Base-by-base conservation (phyloP, 23 tunicate species). In the Ascidia mentula region DNA sequence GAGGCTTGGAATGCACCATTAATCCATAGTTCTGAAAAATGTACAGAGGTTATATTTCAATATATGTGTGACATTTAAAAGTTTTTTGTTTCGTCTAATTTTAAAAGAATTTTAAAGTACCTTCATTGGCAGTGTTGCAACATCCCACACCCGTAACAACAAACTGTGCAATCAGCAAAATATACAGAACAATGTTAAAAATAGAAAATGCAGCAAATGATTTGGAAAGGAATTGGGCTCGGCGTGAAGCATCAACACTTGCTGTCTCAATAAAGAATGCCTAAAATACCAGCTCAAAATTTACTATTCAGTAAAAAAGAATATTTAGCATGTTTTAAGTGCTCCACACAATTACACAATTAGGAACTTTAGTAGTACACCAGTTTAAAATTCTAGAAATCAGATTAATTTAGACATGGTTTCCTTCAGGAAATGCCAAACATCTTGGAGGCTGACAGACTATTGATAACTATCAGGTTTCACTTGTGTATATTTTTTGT, bases 201-300 rank as follows among this genome's bases (percentile, higher is more conserved):
- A 80, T 69, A 17, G 90, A 74, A 78, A 94, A 94, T 40, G 98
- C 98, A 37, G 82, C 82, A 31, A 81, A 69, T 2, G 98, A 94
- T 81, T 94, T 94, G 31, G 98, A 84, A 33, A 94, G 46, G 89
- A 94, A 94, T 32, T 89, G 83, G 17, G 90, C 94, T 36, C 88
- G 78, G 0, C 85, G 80, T 34, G 97, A 86, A 9, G 97, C 97
- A 76, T 74, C 79, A 1, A 76, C 79, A 65, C 91, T 91, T 13
- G 79, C 91, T 36, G 85, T 89, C 76, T 91, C 91, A 69, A 91
- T 32, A 69, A 91, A 91, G 37, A 91, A 91, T 0, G 88, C 91
- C 96, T 90, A 18, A 71, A 71, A 34, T 2, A 71, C 15, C 33
- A 69, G 33, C n/a, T 17, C 17, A 17, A 17, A 45, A 45, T 45